A percentile compares a stretch with the other conserved stretches of the same genome.
Conservation (phyloP, 2,888 invertebrate species). For the Tigriopus californicus region DNA sequence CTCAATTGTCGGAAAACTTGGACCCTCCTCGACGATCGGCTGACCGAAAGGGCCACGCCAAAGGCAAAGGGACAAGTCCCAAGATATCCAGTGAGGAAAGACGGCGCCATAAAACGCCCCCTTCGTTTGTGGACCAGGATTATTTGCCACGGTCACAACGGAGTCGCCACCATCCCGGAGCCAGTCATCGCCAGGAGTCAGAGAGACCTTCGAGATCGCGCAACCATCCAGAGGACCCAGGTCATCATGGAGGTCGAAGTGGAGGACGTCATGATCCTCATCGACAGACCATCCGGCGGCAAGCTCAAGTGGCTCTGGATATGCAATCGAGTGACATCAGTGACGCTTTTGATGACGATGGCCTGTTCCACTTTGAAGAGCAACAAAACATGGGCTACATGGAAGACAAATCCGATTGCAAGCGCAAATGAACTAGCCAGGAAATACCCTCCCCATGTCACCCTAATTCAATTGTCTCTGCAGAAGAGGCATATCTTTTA, state of each 20-base stretch:
- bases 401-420: constrained; percentile 12
- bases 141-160: background rate
- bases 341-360: constrained; percentile 15
- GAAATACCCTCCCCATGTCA: no score
- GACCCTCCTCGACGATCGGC: no score
- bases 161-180: background rate
- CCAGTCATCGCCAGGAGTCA: background rate
- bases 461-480: no score
- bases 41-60: background rate
- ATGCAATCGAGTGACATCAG: background rate
- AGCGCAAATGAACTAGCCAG: constrained; percentile 5
- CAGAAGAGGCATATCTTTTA: no score
- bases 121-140: background rate
- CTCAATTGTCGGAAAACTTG: no score
- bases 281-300: background rate
- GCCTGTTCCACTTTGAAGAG: constrained; percentile 14
- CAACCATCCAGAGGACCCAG: no score
- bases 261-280: background rate
- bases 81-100: background rate
- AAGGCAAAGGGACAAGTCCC: background rate
- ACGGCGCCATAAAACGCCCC: background rate
- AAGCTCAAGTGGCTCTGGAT: background rate
- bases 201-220: background rate
- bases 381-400: background rate
- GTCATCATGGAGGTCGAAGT: no score